Percentiles rank a stretch among this genome's conserved stretches.
Conservation (phyloP, 2,113 vertebrate species). For the Arizona elegans region DNA sequence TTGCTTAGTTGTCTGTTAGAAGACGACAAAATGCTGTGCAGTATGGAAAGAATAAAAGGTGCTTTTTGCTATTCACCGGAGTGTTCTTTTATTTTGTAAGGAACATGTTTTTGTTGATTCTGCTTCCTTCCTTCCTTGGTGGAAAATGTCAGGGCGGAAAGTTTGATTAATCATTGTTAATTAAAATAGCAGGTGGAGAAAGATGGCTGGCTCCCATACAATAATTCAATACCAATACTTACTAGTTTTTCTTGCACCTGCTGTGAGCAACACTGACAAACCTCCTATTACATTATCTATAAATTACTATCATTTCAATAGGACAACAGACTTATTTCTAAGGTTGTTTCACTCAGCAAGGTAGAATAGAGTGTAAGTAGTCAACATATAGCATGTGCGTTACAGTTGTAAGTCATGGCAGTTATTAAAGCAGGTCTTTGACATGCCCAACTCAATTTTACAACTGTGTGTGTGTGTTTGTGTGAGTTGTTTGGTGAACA, state of each 20-base stretch:
- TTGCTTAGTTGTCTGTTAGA: background rate
- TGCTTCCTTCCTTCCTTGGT: background rate
- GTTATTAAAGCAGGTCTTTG: background rate
- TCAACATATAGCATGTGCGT: background rate
- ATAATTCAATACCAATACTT: background rate
- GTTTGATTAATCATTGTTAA: background rate
- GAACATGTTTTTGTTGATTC: background rate
- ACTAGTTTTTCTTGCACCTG: background rate
- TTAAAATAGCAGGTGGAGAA: background rate
- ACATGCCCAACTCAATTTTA: background rate
- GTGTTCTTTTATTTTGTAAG: constrained; percentile 20
- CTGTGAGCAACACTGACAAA: background rate
- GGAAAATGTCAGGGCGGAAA: background rate
- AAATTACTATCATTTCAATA: background rate
- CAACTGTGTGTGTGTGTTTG: background rate
- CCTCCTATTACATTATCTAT: background rate
- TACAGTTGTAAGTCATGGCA: background rate
- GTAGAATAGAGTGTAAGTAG: background rate
- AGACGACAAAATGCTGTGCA: background rate
- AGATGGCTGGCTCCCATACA: background rate
- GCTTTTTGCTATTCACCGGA: background rate
- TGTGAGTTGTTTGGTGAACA: background rate
- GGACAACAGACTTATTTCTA: background rate
- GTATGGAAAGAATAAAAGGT: background rate
- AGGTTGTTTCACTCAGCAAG: background rate